A percentile compares a stretch with the other conserved stretches of the same genome.
Conservation (phyloP, 2,797 vertebrate species). For the Graptemys geographica region DNA sequence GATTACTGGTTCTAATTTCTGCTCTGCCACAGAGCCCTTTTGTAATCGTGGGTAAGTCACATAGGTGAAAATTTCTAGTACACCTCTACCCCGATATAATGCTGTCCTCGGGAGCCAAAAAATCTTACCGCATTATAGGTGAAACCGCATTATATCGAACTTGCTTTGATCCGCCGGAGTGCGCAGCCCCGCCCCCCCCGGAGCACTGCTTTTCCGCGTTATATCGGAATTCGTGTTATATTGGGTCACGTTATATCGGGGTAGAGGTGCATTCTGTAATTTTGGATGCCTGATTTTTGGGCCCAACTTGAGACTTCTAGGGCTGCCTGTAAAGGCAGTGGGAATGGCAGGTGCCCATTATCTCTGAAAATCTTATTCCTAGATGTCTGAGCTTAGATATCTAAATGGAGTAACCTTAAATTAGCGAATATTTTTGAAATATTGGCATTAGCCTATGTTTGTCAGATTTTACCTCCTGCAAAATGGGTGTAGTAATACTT, state of each 20-base stretch:
- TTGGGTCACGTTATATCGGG: too few relatives aligned
- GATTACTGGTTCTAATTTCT: not conserved
- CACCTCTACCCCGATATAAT: too few relatives aligned
- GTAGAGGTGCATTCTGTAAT: not conserved
- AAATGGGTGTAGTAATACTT: not conserved
- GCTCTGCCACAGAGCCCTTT: not conserved
- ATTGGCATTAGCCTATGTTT: not conserved
- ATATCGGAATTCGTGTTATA: too few relatives aligned
- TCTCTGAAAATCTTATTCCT: not conserved
- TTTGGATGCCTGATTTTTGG: not conserved
- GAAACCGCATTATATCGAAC: too few relatives aligned
- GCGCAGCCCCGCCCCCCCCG: too few relatives aligned
- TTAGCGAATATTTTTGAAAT: not conserved
- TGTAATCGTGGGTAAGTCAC: not conserved
- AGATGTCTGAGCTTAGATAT: not conserved
- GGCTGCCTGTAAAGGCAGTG: not conserved
- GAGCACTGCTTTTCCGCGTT: too few relatives aligned
- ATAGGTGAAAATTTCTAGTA: fast-evolving
- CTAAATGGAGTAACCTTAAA: not conserved
- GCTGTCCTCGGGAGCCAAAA: too few relatives aligned
- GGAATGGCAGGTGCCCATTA: not conserved
- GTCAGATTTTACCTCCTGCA: not conserved
- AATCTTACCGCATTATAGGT: too few relatives aligned
- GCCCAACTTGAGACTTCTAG: not conserved
- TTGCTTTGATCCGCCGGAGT: too few relatives aligned